These are phyloP conservation scores for Lepetodrilus schrolli DNA, from an alignment of 2,888 invertebrate genomes.

Conservation along the genomic window DNA sequence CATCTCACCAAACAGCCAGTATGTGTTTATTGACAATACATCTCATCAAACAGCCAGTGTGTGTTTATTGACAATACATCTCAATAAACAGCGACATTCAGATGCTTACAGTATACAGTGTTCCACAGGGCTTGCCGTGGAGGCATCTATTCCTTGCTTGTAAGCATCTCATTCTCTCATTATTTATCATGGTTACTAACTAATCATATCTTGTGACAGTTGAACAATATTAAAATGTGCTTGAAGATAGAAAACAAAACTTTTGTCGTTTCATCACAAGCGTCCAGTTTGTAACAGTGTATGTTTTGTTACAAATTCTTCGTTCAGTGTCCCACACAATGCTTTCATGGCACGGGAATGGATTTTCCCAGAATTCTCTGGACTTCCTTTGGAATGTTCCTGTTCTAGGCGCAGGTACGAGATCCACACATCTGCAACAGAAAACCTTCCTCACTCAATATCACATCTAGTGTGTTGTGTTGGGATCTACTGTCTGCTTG, in stretches of 20 bases:
- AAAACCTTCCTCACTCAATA: too few relatives aligned
- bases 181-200: too few relatives aligned
- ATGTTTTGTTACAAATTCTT: constrained; percentile 67
- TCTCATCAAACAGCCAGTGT: too few relatives aligned
- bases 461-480: too few relatives aligned
- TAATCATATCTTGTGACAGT: not conserved
- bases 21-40: too few relatives aligned
- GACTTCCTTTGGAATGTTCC: constrained; percentile 72
- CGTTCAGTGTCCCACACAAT: constrained; percentile 78
- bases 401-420: constrained; percentile 84
- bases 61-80: too few relatives aligned
- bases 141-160: not conserved
- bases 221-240: not conserved
- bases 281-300: constrained; percentile 57
- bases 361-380: constrained; percentile 73
- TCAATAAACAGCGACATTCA: too few relatives aligned
- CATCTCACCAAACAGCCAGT: too few relatives aligned
- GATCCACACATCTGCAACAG: constrained; percentile 82
- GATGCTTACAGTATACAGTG: too few relatives aligned
- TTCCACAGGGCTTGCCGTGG: too few relatives aligned
- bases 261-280: not conserved
- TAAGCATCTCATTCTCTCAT: too few relatives aligned
- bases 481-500: too few relatives aligned
- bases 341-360: constrained; percentile 81
- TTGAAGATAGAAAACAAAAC: not conserved